These are phyloP conservation scores for Dimorphilus gyrociliatus DNA, from an alignment of 2,888 invertebrate species.

Conservation along the genomic window DNA sequence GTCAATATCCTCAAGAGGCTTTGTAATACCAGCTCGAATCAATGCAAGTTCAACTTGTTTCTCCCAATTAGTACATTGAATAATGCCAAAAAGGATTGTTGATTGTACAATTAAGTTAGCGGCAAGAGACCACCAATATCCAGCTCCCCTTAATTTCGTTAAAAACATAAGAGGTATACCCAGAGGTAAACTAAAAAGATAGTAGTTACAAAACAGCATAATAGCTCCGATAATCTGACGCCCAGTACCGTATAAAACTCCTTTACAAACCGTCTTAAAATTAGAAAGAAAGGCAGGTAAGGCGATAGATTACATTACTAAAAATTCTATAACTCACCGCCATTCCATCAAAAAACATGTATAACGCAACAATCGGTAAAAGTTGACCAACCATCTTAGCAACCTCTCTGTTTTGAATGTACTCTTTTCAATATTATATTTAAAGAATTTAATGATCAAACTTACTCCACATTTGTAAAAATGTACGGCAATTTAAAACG, in stretches of 20 bases:
- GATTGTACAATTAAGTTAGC: constrained; percentile 1
- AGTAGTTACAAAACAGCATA: constrained; percentile 9
- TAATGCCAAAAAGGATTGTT: background rate
- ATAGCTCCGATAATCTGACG: constrained; percentile 9
- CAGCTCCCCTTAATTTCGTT: constrained; percentile 6
- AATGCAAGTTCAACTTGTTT: background rate
- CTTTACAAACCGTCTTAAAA: background rate
- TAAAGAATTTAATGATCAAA: constrained; percentile 1
- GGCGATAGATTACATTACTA: background rate
- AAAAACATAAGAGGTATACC: constrained; percentile 11
- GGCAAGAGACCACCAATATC: constrained; percentile 4
- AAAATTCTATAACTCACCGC: constrained; percentile 6
- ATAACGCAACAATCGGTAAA: constrained; percentile 9
- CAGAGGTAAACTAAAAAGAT: constrained; percentile 10
- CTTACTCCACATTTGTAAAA: constrained; percentile 10
- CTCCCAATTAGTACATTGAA: constrained; percentile 1
- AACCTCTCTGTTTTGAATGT: constrained; percentile 11
- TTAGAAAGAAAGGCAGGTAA: too few relatives aligned
- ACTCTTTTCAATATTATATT: too few relatives aligned
- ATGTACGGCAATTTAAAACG: constrained; percentile 6
- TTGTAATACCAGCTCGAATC: too few relatives aligned
- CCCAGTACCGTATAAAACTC: constrained; percentile 10
- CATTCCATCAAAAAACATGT: constrained; percentile 10
- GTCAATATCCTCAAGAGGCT: too few relatives aligned
- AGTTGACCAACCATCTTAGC: constrained; percentile 8